Conservation (phyloP, 2,797 vertebrate species). For the Thamnophis elegans region DNA sequence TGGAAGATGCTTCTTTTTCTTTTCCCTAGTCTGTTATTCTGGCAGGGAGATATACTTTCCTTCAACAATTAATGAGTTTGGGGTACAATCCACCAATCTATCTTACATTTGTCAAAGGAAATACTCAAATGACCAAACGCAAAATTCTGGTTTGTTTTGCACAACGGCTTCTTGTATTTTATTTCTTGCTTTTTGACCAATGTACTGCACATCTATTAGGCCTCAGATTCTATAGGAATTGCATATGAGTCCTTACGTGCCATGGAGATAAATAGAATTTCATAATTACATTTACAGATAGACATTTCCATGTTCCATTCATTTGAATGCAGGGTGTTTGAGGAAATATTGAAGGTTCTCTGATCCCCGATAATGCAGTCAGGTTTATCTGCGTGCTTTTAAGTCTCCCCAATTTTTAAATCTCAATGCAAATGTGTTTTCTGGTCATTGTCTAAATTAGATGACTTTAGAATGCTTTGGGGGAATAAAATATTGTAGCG, state of each 20-base stretch:
- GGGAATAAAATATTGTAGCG: rapidly evolving
- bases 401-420: background rate
- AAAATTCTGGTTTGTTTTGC: too few species aligned
- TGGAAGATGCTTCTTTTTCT: background rate
- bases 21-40: too few species aligned
- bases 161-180: too few species aligned
- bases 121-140: too few species aligned
- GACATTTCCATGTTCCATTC: background rate
- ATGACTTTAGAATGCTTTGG: background rate
- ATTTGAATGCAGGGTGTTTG: background rate
- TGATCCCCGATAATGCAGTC: background rate
- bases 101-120: too few species aligned
- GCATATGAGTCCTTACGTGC: background rate
- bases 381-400: background rate
- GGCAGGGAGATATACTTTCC: background rate
- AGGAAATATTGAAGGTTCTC: background rate
- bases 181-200: too few species aligned
- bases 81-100: background rate
- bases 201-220: too few species aligned
- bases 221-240: background rate
- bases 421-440: rapidly evolving
- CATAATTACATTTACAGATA: background rate
- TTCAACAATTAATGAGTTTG: too few species aligned
- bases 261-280: too few species aligned
- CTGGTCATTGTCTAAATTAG: background rate